These are phyloP conservation scores for Sialis lutaria DNA, from an alignment of 2,888 invertebrate species.

Conservation along the genomic window DNA sequence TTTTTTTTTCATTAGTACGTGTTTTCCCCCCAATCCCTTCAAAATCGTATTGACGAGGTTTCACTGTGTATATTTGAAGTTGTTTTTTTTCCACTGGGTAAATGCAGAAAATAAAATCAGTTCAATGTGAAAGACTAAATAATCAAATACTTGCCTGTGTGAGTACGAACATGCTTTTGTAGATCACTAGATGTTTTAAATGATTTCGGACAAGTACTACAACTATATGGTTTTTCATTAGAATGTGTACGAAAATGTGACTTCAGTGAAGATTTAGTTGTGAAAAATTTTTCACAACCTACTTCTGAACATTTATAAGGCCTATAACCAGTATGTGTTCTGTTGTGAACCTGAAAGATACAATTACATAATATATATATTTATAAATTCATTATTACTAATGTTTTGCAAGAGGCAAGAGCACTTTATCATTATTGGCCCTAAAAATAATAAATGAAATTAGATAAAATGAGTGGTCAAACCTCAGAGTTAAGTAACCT, in stretches of 20 bases:
- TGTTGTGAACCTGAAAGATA: slow-evolving; percentile 28
- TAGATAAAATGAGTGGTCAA: too few relatives aligned
- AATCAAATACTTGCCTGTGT: slow-evolving; percentile 19
- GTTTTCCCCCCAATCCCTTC: too few relatives aligned
- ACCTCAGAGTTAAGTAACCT: too few relatives aligned
- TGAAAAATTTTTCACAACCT: slow-evolving; percentile 31
- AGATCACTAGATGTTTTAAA: slow-evolving; percentile 25
- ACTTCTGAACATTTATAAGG: slow-evolving; percentile 29
- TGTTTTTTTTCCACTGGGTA: too few relatives aligned
- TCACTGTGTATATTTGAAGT: too few relatives aligned
- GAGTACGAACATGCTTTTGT: slow-evolving; percentile 23
- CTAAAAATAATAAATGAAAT: too few relatives aligned
- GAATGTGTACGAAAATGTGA: slow-evolving; percentile 35
- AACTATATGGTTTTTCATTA: slow-evolving; percentile 26
- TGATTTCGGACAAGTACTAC: slow-evolving; percentile 18
- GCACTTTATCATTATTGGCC: too few relatives aligned
- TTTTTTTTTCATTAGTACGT: too few relatives aligned
- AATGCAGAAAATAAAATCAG: too few relatives aligned
- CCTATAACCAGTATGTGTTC: slow-evolving; percentile 30
- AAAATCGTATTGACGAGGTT: too few relatives aligned
- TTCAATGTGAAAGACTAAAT: neutral
- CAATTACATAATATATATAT: neutral
- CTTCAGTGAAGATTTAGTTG: slow-evolving; percentile 30
- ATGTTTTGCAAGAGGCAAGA: too few relatives aligned
- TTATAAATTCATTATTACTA: too few relatives aligned